Evolutionary conservation across 2,113 vertebrate genomes (phyloP).

Genomic region (Ellobius talpinus): DNA sequence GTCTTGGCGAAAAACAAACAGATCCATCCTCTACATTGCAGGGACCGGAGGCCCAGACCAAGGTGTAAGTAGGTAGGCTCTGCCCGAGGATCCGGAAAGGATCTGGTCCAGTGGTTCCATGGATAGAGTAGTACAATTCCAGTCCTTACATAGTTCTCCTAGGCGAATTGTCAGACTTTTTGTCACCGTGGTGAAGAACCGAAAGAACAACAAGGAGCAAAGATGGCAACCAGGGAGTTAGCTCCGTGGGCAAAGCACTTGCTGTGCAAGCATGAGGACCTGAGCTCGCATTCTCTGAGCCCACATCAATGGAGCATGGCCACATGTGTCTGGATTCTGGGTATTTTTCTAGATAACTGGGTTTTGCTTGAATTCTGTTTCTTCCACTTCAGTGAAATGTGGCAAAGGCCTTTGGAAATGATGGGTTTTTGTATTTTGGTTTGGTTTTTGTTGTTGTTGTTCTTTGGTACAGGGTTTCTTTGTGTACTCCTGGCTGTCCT

Average conservation of each 20-base stretch:
- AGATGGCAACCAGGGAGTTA: background rate
- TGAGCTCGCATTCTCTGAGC: background rate
- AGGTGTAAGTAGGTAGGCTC: background rate
- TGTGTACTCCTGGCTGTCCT: too few relatives aligned
- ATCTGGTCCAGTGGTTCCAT: background rate
- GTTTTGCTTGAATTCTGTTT: constrained; percentile 21
- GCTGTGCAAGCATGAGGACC: background rate
- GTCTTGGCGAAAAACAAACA: background rate
- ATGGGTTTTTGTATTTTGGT: background rate
- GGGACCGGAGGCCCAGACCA: background rate
- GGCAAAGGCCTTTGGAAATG: background rate
- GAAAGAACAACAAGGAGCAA: background rate
- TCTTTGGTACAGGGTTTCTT: too few relatives aligned
- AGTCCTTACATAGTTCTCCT: background rate
- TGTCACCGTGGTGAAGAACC: background rate
- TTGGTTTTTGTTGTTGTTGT: too few relatives aligned
- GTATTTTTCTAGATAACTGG: background rate
- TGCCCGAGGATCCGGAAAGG: too few relatives aligned
- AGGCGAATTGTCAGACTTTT: background rate
- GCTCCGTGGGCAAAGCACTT: background rate
- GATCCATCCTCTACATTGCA: background rate
- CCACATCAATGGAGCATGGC: background rate
- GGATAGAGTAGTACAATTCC: background rate
- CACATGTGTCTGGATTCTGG: background rate
- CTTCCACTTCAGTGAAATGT: background rate